Percentiles rank a stretch among this genome's conserved stretches.
Conservation (phyloP, 2,113 vertebrate genomes). For the Phodopus roborovskii region DNA sequence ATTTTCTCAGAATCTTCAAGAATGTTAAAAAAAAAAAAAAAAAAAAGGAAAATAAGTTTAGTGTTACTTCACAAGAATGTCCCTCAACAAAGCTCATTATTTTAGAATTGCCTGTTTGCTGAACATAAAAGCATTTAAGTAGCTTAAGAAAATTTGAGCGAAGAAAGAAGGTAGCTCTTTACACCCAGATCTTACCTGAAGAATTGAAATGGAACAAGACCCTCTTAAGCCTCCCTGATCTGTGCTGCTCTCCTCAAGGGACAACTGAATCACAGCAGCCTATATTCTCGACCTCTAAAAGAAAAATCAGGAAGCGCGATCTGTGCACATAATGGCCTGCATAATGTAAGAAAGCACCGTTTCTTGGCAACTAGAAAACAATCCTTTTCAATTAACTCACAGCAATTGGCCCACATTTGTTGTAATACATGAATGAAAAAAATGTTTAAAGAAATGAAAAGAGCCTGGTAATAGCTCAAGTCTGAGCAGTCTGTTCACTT, state of each 20-base stretch:
- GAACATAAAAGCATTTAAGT: constrained; percentile 37
- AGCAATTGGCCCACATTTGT: constrained; percentile 82
- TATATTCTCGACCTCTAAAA: constrained; percentile 69
- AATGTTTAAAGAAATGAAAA: constrained; percentile 79
- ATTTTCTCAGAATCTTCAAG: background rate
- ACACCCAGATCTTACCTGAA: constrained; percentile 73
- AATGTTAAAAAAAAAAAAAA: background rate
- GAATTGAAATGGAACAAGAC: constrained; percentile 33
- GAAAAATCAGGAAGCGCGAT: constrained; percentile 75
- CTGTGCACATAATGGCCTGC: constrained; percentile 73
- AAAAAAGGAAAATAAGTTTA: constrained; percentile 40
- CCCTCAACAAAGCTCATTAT: constrained; percentile 16
- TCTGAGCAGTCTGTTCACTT: constrained; percentile 75
- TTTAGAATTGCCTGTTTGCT: constrained; percentile 54
- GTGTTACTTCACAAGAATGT: constrained; percentile 54
- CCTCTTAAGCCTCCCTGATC: constrained; percentile 46
- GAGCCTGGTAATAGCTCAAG: constrained; percentile 70
- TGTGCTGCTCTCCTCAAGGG: constrained; percentile 20
- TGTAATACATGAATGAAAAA: constrained; percentile 76
- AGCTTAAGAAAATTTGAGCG: constrained; percentile 52
- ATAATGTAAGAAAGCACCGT: constrained; percentile 81
- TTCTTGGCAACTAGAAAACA: constrained; percentile 87
- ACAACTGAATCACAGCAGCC: constrained; percentile 65
- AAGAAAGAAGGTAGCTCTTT: constrained; percentile 50
- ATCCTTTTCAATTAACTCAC: constrained; percentile 82